Evolutionary conservation across 2,113 vertebrate genomes (phyloP).

Genomic region (Cinclus cinclus): DNA sequence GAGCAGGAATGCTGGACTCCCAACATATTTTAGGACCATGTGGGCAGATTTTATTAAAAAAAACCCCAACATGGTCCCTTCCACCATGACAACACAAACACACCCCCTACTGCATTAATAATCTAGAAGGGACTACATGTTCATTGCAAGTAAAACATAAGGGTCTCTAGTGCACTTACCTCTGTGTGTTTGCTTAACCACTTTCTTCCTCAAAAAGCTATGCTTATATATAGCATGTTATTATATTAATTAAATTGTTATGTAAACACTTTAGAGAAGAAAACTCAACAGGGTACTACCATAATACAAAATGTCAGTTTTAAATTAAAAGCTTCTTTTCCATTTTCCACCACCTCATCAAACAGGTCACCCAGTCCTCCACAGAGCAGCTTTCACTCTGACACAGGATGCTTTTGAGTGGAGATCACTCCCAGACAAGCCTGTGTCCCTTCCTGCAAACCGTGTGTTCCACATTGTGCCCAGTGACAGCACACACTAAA

Average conservation of each 20-base stretch:
- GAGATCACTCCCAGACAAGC: background rate
- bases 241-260: background rate
- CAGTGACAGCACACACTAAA: background rate
- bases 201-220: background rate
- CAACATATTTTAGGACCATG: background rate
- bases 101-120: rapidly evolving
- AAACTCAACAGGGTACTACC: background rate
- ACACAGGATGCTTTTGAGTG: background rate
- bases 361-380: background rate
- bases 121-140: background rate
- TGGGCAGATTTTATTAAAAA: background rate
- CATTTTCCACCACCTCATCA: background rate
- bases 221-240: background rate
- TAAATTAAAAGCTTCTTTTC: background rate
- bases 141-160: background rate
- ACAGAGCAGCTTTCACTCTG: background rate
- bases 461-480: background rate
- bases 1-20: background rate
- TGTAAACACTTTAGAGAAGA: background rate
- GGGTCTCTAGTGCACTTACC: background rate
- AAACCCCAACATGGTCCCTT: background rate
- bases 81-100: background rate
- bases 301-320: background rate
- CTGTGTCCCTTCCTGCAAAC: background rate
- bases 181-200: background rate